Evolutionary conservation across 2,797 vertebrate species (phyloP).

Genomic region (Ctenosaura bakeri): DNA sequence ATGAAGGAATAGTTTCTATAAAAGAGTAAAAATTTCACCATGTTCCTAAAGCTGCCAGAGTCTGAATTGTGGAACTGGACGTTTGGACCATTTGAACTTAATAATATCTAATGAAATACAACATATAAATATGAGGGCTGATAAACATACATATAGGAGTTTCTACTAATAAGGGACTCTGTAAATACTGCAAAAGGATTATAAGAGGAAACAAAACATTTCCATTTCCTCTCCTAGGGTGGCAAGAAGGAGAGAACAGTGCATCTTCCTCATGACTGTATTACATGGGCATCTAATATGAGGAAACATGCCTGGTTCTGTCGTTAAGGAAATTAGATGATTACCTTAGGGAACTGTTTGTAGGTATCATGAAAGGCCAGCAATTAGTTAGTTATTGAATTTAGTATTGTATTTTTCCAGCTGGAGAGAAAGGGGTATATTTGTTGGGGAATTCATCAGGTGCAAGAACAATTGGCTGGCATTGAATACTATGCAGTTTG

Average conservation of each 20-base stretch:
- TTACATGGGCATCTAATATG: neutral
- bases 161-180: neutral
- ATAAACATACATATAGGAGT: neutral
- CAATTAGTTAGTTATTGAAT: neutral
- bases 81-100: neutral
- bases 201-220: neutral
- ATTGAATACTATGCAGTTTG: neutral
- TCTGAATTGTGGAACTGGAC: neutral
- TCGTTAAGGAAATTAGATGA: neutral
- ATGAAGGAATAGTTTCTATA: neutral
- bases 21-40: neutral
- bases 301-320: neutral
- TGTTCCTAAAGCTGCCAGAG: neutral
- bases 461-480: neutral
- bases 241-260: neutral
- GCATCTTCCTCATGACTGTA: neutral
- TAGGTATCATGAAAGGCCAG: neutral
- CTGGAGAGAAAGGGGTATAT: neutral
- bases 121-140: neutral
- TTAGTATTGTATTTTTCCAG: neutral
- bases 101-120: neutral
- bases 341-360: neutral
- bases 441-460: neutral
- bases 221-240: neutral
- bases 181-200: neutral